Conservation (phyloP, 2,888 invertebrate species). For the Amphimallon solstitiale region DNA sequence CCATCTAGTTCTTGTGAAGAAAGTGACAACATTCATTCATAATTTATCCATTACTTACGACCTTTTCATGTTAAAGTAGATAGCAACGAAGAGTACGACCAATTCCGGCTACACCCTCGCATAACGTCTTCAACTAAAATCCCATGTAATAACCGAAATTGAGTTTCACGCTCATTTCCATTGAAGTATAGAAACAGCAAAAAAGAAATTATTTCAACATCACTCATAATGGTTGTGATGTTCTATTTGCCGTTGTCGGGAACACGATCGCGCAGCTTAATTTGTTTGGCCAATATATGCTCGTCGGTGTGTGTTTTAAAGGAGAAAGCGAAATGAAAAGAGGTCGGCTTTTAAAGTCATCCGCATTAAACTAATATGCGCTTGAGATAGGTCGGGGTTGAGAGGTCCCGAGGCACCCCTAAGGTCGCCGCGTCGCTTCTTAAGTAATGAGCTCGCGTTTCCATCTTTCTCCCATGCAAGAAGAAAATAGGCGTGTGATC, state of each 20-base stretch:
- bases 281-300: slow-evolving; percentile 10
- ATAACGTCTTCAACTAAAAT: too few species aligned
- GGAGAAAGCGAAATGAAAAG: slow-evolving; percentile 33
- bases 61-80: too few species aligned
- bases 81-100: too few species aligned
- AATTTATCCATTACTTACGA: too few species aligned
- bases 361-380: slow-evolving; percentile 60
- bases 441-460: slow-evolving; percentile 58
- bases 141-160: slow-evolving; percentile 1
- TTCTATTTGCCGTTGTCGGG: background rate
- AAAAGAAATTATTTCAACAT: slow-evolving; percentile 16
- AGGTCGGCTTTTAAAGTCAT: slow-evolving; percentile 47
- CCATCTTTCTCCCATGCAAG: slow-evolving; percentile 32
- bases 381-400: slow-evolving; percentile 56
- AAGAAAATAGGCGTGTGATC: slow-evolving; percentile 16
- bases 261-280: background rate
- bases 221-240: background rate
- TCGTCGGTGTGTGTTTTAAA: slow-evolving; percentile 17
- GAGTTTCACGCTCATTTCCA: background rate
- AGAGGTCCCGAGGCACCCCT: slow-evolving; percentile 54
- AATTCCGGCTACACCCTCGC: too few species aligned
- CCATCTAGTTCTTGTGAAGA: too few species aligned
- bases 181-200: background rate
- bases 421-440: slow-evolving; percentile 54
- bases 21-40: too few species aligned